Conservation (phyloP, 2,888 invertebrate genomes). For the Diabrotica balteata region DNA sequence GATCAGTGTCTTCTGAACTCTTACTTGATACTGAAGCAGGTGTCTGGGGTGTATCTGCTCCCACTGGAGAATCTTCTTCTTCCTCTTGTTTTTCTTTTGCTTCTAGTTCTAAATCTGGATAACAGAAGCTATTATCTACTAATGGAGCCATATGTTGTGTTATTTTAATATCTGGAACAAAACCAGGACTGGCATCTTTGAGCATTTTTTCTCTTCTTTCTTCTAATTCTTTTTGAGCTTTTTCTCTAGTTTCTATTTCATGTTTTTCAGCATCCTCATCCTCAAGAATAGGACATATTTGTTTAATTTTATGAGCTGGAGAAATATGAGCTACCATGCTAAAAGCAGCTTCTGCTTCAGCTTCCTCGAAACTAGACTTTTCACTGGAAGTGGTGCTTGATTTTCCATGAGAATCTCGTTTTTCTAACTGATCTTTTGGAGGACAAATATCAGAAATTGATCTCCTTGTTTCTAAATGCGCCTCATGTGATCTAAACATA, state of each 20-base stretch:
- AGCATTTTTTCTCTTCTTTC: constrained; percentile 58
- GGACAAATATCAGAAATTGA: constrained; percentile 54
- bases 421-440: constrained; percentile 50
- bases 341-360: constrained; percentile 63
- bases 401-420: constrained; percentile 56
- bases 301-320: constrained; percentile 60
- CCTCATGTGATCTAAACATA: constrained; percentile 41
- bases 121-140: constrained; percentile 59
- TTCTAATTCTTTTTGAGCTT: constrained; percentile 56
- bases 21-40: constrained; percentile 69
- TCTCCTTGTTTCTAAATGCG: constrained; percentile 45
- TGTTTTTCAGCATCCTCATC: constrained; percentile 64
- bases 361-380: constrained; percentile 61
- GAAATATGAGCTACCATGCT: constrained; percentile 62
- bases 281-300: constrained; percentile 61
- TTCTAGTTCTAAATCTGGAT: constrained; percentile 62
- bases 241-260: constrained; percentile 61
- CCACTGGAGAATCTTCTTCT: constrained; percentile 48
- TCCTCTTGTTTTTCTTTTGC: constrained; percentile 53
- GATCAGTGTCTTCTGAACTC: constrained; percentile 71
- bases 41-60: constrained; percentile 65
- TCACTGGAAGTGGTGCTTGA: constrained; percentile 58
- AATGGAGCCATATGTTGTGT: constrained; percentile 67
- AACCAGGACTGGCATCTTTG: constrained; percentile 68
- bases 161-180: constrained; percentile 69